Conservation (phyloP, 2,888 invertebrate species). For the Mystacides longicornis region DNA sequence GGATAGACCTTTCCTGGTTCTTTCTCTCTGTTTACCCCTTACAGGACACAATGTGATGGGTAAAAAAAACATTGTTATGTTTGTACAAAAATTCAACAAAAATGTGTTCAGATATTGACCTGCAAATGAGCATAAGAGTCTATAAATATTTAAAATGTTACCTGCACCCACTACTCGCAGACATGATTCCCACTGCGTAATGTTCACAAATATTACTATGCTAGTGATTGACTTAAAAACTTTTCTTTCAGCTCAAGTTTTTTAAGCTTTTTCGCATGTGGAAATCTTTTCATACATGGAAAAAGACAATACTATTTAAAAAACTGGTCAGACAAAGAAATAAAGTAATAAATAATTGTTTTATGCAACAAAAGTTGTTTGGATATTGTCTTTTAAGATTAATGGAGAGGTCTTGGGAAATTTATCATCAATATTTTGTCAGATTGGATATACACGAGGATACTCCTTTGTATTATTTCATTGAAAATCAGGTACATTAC, state of each 20-base stretch:
- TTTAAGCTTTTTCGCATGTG: constrained; percentile 63
- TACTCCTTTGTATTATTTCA: constrained; percentile 58
- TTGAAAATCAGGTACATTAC: constrained; percentile 55
- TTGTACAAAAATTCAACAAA: too few species aligned
- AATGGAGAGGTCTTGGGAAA: constrained; percentile 58
- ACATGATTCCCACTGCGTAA: too few species aligned
- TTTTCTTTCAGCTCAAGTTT: constrained; percentile 50
- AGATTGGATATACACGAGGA: constrained; percentile 48
- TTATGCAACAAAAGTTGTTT: constrained; percentile 64
- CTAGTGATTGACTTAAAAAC: background rate
- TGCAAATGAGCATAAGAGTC: too few species aligned
- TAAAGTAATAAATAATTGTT: constrained; percentile 59
- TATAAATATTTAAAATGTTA: too few species aligned
- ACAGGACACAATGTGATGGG: too few species aligned
- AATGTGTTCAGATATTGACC: too few species aligned
- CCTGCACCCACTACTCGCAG: too few species aligned
- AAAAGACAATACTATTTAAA: constrained; percentile 60
- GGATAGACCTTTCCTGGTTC: too few species aligned
- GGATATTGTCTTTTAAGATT: constrained; percentile 65
- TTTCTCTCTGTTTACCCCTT: too few species aligned
- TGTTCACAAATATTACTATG: too few species aligned
- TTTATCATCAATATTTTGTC: constrained; percentile 56
- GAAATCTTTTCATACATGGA: constrained; percentile 79
- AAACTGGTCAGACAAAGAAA: constrained; percentile 57
- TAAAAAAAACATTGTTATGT: too few species aligned